Conservation (phyloP, 2,888 invertebrate genomes). For the Cosmia trapezina region DNA sequence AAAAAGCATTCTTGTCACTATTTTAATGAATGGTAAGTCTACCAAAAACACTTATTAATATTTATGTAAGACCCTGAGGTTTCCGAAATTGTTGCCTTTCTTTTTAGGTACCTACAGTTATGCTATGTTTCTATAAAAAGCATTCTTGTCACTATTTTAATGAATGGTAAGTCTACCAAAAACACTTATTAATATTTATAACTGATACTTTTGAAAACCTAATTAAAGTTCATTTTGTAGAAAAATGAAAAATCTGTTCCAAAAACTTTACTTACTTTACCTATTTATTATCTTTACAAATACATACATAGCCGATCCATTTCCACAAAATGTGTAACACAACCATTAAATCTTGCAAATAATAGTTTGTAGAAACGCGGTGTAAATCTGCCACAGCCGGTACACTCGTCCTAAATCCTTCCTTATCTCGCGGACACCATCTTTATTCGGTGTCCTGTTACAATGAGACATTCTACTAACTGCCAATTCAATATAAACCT, state of each 20-base stretch:
- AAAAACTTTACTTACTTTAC: too few species aligned
- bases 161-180: neutral
- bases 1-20: too few species aligned
- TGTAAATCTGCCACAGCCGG: slow-evolving; percentile 74
- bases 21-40: too few species aligned
- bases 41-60: neutral
- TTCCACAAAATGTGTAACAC: slow-evolving; percentile 36
- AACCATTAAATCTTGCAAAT: slow-evolving; percentile 71
- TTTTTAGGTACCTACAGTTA: too few species aligned
- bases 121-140: too few species aligned
- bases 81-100: too few species aligned
- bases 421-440: slow-evolving; percentile 83
- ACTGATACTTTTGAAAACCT: too few species aligned
- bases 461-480: slow-evolving; percentile 75
- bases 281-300: neutral
- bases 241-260: neutral
- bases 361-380: slow-evolving; percentile 72
- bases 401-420: slow-evolving; percentile 77
- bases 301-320: slow-evolving; percentile 37
- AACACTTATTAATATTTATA: neutral
- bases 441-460: slow-evolving; percentile 81
- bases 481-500: slow-evolving; percentile 77
- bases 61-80: too few species aligned
- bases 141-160: too few species aligned
- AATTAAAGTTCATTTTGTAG: neutral